A percentile compares a stretch with the other conserved stretches of the same genome.
These are phyloP conservation scores for Festucalex cinctus DNA, from an alignment of 2,113 vertebrate genomes.

Conservation along the genomic window DNA sequence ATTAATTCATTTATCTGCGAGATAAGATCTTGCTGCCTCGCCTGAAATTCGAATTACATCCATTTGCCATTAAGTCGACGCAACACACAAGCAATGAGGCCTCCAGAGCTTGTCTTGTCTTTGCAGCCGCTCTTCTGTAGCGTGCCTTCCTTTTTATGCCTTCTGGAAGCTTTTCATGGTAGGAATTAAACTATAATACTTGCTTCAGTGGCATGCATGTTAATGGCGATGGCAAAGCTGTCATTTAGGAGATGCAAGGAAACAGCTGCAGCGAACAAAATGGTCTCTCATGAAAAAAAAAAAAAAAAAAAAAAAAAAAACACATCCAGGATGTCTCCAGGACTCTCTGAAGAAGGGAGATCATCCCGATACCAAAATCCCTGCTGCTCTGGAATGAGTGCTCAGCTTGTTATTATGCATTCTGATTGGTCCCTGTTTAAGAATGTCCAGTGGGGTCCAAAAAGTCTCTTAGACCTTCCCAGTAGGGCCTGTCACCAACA, in stretches of 20 bases:
- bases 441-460: constrained; percentile 62
- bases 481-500: constrained; percentile 53
- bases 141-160: constrained; percentile 49
- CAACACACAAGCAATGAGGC: constrained; percentile 59
- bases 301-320: not conserved
- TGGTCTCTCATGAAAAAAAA: constrained; percentile 56
- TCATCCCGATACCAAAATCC: constrained; percentile 57
- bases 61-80: constrained; percentile 72
- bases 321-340: constrained; percentile 44
- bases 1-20: constrained; percentile 77
- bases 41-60: constrained; percentile 72
- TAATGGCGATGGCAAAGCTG: constrained; percentile 66
- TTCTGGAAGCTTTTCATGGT: constrained; percentile 73
- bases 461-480: constrained; percentile 64
- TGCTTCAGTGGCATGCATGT: constrained; percentile 66
- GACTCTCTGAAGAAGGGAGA: constrained; percentile 54
- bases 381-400: constrained; percentile 49
- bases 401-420: constrained; percentile 55
- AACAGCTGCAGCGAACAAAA: constrained; percentile 63
- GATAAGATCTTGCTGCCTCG: constrained; percentile 75
- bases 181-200: constrained; percentile 75
- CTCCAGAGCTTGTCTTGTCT: constrained; percentile 62
- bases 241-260: constrained; percentile 65
- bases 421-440: constrained; percentile 63
- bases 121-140: constrained; percentile 23